A percentile compares a stretch with the other conserved stretches of the same genome.
These are phyloP conservation scores for Stylophora pistillata DNA, from an alignment of 64 coral and sea anemone genomes.

Conservation along the genomic window DNA sequence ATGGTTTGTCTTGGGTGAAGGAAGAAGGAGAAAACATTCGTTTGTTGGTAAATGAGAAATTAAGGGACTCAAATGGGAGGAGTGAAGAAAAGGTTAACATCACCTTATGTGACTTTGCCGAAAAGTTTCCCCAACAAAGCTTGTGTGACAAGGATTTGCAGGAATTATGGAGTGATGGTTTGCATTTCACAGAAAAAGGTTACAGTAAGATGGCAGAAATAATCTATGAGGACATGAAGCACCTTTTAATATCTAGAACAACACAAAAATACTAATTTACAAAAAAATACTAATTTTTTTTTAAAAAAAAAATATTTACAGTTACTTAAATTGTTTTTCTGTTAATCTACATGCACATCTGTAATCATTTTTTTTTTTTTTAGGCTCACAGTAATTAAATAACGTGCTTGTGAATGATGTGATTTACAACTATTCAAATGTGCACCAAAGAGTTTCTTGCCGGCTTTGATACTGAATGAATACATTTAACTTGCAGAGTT, in stretches of 20 bases:
- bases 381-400: not conserved
- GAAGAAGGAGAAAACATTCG: constrained; percentile 67
- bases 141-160: constrained; percentile 47
- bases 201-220: constrained; percentile 87
- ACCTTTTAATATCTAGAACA: constrained; percentile 1
- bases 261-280: too few relatives aligned
- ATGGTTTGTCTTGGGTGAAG: constrained; percentile 82
- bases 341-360: too few relatives aligned
- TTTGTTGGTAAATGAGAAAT: constrained; percentile 62
- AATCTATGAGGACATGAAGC: constrained; percentile 83
- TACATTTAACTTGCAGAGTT: constrained; percentile 9
- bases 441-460: too few relatives aligned
- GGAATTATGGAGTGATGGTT: constrained; percentile 61
- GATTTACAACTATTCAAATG: too few relatives aligned
- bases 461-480: too few relatives aligned
- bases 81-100: constrained; percentile 1
- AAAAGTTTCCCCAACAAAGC: constrained; percentile 53
- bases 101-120: constrained; percentile 73
- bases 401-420: not conserved
- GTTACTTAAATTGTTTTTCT: too few relatives aligned
- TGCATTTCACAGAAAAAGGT: constrained; percentile 77
- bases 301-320: too few relatives aligned
- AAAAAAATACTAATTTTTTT: too few relatives aligned
- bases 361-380: too few relatives aligned
- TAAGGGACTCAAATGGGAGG: constrained; percentile 22